A percentile compares a stretch with the other conserved stretches of the same genome.
phyloP scores from a whole-genome alignment of 2,888 invertebrate species.

The Eudemis profundana region DNA sequence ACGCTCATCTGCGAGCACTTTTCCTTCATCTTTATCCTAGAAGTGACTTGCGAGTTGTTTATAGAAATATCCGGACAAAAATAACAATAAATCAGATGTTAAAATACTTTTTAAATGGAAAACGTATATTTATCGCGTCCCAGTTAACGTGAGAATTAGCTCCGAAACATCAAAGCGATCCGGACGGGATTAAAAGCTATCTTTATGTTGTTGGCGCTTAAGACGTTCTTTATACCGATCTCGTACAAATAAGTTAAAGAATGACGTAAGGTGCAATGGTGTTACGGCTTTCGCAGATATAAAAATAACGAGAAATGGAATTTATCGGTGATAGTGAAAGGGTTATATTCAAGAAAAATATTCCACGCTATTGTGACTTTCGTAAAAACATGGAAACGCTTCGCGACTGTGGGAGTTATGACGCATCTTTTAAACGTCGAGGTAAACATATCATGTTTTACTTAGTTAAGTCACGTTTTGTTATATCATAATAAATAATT shows the following conservation, averaged over 20 bases:
- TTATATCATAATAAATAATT: too few relatives aligned
- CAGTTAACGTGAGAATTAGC: not conserved
- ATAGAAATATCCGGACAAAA: not conserved
- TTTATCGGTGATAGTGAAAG: too few relatives aligned
- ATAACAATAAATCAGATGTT: not conserved
- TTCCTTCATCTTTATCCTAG: not conserved
- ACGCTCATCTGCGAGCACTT: not conserved
- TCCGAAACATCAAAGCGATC: not conserved
- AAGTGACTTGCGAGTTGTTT: not conserved
- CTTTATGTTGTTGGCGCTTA: not conserved
- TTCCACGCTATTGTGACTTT: too few relatives aligned
- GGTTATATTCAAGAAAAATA: too few relatives aligned
- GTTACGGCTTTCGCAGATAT: not conserved
- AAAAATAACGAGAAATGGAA: too few relatives aligned
- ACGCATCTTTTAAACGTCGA: too few relatives aligned
- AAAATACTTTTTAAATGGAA: not conserved
- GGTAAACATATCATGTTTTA: too few relatives aligned
- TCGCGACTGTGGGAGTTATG: too few relatives aligned
- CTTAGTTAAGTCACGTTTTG: too few relatives aligned
- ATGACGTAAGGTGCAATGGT: not conserved
- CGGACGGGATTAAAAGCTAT: not conserved
- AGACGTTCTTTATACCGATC: not conserved
- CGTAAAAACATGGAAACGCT: too few relatives aligned
- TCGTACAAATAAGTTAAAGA: not conserved
- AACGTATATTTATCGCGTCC: not conserved